These are phyloP conservation scores for Micromussa lordhowensis DNA, from an alignment of 92 coral and sea anemone genomes.

Conservation along the genomic window DNA sequence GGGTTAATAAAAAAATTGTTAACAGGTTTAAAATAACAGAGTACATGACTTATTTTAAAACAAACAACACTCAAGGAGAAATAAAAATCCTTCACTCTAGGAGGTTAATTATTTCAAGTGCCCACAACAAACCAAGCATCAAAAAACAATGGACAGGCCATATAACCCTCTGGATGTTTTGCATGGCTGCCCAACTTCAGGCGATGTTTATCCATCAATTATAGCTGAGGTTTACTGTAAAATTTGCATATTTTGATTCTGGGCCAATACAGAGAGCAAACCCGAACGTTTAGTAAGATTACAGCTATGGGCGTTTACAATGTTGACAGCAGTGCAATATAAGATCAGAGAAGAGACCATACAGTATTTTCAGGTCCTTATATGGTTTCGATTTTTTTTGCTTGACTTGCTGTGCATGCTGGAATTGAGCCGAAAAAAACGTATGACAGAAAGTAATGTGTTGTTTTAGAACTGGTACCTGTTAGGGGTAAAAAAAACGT, in stretches of 20 bases:
- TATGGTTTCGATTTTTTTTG: no score
- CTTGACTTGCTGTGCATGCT: no score
- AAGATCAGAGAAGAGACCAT: no score
- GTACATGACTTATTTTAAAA: neutral
- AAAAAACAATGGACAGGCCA: neutral
- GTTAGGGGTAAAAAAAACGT: no score
- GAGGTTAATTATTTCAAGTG: neutral
- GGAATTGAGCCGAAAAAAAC: no score
- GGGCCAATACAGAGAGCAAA: neutral
- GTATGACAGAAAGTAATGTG: no score
- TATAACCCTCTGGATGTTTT: neutral
- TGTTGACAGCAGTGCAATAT: no score
- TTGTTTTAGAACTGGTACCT: no score
- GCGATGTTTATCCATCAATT: neutral
- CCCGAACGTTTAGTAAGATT: no score
- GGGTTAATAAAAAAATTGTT: neutral
- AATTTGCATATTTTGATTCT: neutral
- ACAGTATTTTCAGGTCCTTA: no score
- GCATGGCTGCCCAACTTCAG: conserved; percentile 24
- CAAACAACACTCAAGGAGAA: neutral
- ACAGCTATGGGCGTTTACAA: no score
- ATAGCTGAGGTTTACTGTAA: neutral
- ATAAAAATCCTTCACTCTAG: neutral
- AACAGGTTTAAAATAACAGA: neutral
- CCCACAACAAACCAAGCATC: conserved; percentile 3